Base-by-base conservation (phyloP, 53 echinoderm and acorn worm genomes). In the Holothuria leucospilota region DNA sequence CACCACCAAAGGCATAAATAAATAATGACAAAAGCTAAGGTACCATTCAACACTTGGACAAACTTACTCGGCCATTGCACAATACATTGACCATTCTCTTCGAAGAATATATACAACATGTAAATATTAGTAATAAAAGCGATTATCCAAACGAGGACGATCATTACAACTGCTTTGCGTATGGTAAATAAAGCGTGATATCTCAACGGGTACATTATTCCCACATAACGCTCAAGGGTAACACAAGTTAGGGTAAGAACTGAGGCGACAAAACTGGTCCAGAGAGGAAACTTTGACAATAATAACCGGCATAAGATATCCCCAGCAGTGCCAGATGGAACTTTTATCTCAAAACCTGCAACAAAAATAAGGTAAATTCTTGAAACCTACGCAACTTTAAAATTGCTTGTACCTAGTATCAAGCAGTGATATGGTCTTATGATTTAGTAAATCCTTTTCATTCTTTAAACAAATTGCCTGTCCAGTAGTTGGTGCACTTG, bases 201-300 rank as follows among this genome's bases (percentile, higher is more conserved):
- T 21, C 87, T 71, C 7, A 96, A 87, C 9, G 96, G 96, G 66
- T 94, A 82, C 51, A 96, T 94, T 69, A 96, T 96, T 63, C 94
- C 90, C 63, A 92, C 91, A 78, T 94, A 96, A 1, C 96, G 92
- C 85, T 96, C 96, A 28, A 96, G 68, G 61, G 96, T 96, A n/a
- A 96, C 94, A 58, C 91, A 94, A 8, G 96, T 94, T 62, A 96
- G 82, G 63, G 90, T 94, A 59, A 96, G 89, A 8, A 96, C 96
- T 0, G 96, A 96, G n/a, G 96, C 94, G 27, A 89, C 87, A 62
- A 96, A 96, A 59, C 92, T 92, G 13, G 91, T 88, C 96, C 96
- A 96, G 12, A 96, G 94, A 29, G 96, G 96, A 81, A 92, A 96
- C 85, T 96, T 96, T 53, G 96, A 96, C 59, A 96, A 86, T 15